phyloP scores from a whole-genome alignment of 2,113 vertebrate genomes.

The Chinchilla lanigera region DNA sequence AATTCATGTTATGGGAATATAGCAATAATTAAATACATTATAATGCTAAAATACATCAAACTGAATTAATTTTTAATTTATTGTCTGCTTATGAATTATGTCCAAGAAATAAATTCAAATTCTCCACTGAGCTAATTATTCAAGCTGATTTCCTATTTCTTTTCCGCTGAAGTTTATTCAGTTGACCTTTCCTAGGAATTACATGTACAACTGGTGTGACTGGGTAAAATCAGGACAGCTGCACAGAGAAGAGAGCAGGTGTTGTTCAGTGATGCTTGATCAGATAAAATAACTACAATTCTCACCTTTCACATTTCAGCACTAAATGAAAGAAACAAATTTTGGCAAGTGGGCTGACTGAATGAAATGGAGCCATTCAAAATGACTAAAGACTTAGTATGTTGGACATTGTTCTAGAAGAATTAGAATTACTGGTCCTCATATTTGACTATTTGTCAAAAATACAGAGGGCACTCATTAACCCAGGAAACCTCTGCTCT shows the following conservation, averaged over 20 bases:
- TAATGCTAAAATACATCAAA: conserved; percentile 43
- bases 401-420: neutral
- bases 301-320: neutral
- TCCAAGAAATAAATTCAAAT: neutral
- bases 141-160: neutral
- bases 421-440: neutral
- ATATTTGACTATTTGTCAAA: neutral
- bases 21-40: neutral
- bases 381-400: neutral
- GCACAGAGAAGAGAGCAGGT: neutral
- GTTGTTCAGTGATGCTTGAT: conserved; percentile 24
- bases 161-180: neutral
- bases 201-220: neutral
- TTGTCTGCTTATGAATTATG: conserved; percentile 14
- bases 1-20: conserved; percentile 11
- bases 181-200: neutral
- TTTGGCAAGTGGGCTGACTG: neutral
- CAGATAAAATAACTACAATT: conserved; percentile 39
- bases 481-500: neutral
- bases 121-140: neutral
- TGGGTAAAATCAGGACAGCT: neutral
- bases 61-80: conserved; percentile 29
- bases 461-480: neutral
- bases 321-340: neutral
- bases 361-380: conserved; percentile 1